Percentiles rank a stretch among this genome's conserved stretches.
phyloP scores from a whole-genome alignment of 2,113 vertebrate genomes.

The Epinephelus fuscoguttatus region DNA sequence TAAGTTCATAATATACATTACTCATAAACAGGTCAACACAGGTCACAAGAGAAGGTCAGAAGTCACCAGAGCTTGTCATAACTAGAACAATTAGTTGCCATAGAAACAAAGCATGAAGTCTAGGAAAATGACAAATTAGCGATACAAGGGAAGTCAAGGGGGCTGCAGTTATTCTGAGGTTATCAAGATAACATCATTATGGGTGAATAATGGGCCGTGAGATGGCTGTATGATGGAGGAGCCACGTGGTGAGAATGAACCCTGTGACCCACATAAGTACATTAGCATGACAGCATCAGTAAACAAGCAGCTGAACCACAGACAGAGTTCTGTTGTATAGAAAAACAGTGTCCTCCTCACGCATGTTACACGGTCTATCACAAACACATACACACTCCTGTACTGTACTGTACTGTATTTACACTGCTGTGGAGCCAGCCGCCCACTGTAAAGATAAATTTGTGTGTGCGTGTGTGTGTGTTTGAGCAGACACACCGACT shows the following conservation, averaged over 20 bases:
- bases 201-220: slow-evolving; percentile 59
- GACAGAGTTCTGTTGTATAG: slow-evolving; percentile 41
- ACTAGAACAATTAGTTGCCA: slow-evolving; percentile 48
- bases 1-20: background rate
- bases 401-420: slow-evolving; percentile 53
- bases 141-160: slow-evolving; percentile 51
- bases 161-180: slow-evolving; percentile 54
- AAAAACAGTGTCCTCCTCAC: slow-evolving; percentile 64
- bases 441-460: slow-evolving; percentile 61
- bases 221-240: slow-evolving; percentile 44
- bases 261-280: slow-evolving; percentile 68
- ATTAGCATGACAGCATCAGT: slow-evolving; percentile 69
- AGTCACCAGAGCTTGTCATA: slow-evolving; percentile 23
- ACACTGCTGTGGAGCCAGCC: slow-evolving; percentile 48
- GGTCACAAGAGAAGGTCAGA: slow-evolving; percentile 44
- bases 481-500: slow-evolving; percentile 56
- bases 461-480: slow-evolving; percentile 11
- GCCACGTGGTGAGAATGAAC: slow-evolving; percentile 66
- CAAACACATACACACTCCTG: slow-evolving; percentile 14
- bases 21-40: slow-evolving; percentile 35
- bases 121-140: slow-evolving; percentile 37
- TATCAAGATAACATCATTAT: slow-evolving; percentile 64
- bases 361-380: slow-evolving; percentile 27
- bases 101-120: slow-evolving; percentile 28
- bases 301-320: slow-evolving; percentile 64